Base-by-base conservation (phyloP, 2,888 invertebrate genomes). In the Thysanoteuthis rhombus region DNA sequence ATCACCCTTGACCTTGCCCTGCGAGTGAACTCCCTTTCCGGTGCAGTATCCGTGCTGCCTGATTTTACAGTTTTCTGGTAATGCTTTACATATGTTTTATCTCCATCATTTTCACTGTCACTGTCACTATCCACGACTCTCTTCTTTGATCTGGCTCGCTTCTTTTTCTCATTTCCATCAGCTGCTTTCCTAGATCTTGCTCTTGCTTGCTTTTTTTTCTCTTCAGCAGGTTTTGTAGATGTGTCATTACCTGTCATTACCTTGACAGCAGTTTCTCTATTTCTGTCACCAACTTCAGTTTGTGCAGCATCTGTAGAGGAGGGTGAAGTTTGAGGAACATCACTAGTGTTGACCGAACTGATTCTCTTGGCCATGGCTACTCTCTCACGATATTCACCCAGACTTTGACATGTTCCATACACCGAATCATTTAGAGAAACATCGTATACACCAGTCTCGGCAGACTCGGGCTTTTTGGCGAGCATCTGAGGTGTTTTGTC, bases 361-460 rank as follows among this genome's bases (percentile, higher is more conserved):
- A 42, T 91, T 28, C 90, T 38, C 45, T 91, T 89, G 28, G 92
- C 45, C 92, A 38, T 19, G 47, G 45, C 93, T 75, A 45, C 45
- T 16, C 93, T 94, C n/a, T 94, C 94, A 93, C 94, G 93, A 28
- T 94, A 93, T 89, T 93, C 93, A 47, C 93, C 93, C 38, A 94
- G 93, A 89, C 93, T 94, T 6, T 91, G 39, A 42, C 94, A 32
- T 93, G 93, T 92, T n/a, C 45, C 93, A 36, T 92, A 93, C n/a
- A 93, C 94, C 45, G 95, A 95, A 36, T 95, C 95, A 94, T 95
- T 95, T 94, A 95, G 94, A 75, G 96, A 95, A 40, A 96, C 52
- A 93, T 95, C 95, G 94, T 95, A 96, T 16, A 95, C 95, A 32
- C 92, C 92, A 6, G 40, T 45, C 12, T 92, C 92, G 19, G 94